Evolutionary conservation across 2,888 invertebrate species (phyloP).

Genomic region (Stenoptilia bipunctidactyla): DNA sequence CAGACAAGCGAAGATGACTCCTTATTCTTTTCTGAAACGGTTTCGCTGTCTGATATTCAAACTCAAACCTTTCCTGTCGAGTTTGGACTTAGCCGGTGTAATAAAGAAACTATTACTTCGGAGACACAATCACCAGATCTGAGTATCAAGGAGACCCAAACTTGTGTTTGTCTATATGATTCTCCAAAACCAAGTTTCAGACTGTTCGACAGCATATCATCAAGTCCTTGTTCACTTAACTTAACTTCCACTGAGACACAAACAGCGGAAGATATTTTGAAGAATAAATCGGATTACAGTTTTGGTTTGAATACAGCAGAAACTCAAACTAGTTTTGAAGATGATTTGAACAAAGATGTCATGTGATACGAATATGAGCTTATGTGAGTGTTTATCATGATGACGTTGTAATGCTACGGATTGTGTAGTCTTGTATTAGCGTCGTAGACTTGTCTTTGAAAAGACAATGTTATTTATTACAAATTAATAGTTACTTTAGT

Average conservation of each 20-base stretch:
- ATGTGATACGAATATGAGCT: constrained; percentile 27
- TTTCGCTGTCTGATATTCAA: constrained; percentile 49
- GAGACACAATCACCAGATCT: constrained; percentile 39
- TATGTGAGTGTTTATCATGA: too few species aligned
- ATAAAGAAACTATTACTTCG: constrained; percentile 44
- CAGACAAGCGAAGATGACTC: constrained; percentile 48
- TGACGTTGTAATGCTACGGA: too few species aligned
- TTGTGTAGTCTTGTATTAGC: too few species aligned
- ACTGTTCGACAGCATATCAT: constrained; percentile 33
- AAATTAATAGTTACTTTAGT: too few species aligned
- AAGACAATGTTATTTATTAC: too few species aligned
- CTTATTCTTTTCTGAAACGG: constrained; percentile 41
- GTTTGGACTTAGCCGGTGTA: constrained; percentile 35
- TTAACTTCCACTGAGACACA: constrained; percentile 48
- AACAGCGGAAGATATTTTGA: constrained; percentile 25
- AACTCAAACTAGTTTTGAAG: constrained; percentile 47
- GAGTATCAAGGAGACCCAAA: constrained; percentile 55
- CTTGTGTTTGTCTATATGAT: constrained; percentile 42
- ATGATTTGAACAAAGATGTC: constrained; percentile 18
- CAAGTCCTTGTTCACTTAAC: constrained; percentile 30
- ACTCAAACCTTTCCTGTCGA: constrained; percentile 53
- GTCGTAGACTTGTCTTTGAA: too few species aligned
- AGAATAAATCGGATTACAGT: constrained; percentile 28
- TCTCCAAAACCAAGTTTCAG: constrained; percentile 30
- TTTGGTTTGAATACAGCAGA: constrained; percentile 38